Percentiles rank a stretch among this genome's conserved stretches.
phyloP scores from a whole-genome alignment of 2,888 invertebrate species.

The Carcina quercana region DNA sequence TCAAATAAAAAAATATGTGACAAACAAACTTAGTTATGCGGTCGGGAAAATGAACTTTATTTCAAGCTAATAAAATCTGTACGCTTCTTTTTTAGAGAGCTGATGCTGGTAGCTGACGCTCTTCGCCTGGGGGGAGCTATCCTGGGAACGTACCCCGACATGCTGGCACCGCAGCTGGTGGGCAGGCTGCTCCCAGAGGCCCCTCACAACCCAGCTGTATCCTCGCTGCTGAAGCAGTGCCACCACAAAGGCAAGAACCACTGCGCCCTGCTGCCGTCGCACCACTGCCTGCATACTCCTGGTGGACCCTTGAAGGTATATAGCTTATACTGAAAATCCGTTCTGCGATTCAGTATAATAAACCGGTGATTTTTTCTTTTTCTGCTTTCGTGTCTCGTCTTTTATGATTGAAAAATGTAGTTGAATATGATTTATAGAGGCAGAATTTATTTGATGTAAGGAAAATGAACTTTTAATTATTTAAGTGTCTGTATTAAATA shows the following conservation, averaged over 20 bases:
- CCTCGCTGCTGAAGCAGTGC: constrained; percentile 91
- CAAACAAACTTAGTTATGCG: too few relatives aligned
- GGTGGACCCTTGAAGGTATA: constrained; percentile 96
- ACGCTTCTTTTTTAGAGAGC: constrained; percentile 76
- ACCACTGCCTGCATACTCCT: constrained; percentile 98
- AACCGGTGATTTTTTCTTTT: too few relatives aligned
- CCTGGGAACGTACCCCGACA: constrained; percentile 91
- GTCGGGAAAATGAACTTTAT: neutral
- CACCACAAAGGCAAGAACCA: constrained; percentile 91
- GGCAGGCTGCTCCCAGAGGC: constrained; percentile 93
- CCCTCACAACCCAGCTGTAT: constrained; percentile 80
- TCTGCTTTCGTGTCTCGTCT: too few relatives aligned
- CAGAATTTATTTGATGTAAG: too few relatives aligned
- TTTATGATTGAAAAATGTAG: too few relatives aligned
- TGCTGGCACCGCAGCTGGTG: constrained; percentile 95
- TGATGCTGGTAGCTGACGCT: constrained; percentile 95
- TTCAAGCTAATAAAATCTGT: neutral
- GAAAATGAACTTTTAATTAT: too few relatives aligned
- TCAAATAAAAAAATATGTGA: too few relatives aligned
- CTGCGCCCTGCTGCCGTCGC: constrained; percentile 92
- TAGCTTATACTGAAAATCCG: too few relatives aligned
- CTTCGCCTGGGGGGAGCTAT: constrained; percentile 95
- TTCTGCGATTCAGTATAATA: too few relatives aligned
- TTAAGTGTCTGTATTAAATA: too few relatives aligned
- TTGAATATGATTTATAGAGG: too few relatives aligned